phyloP scores from a whole-genome alignment of 2,113 vertebrate species.

The Oncorhynchus nerka region DNA sequence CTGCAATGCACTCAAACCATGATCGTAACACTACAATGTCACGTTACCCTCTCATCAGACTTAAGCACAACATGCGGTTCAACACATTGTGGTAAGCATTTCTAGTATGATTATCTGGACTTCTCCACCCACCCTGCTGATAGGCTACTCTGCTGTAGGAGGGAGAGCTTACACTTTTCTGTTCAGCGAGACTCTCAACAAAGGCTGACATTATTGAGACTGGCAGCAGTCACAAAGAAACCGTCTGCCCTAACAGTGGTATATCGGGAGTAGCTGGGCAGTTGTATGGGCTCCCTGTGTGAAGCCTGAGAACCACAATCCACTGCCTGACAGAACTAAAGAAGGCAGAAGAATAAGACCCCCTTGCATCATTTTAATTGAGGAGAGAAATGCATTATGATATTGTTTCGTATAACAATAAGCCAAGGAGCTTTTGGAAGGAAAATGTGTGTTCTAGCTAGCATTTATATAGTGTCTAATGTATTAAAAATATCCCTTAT shows the following conservation, averaged over 20 bases:
- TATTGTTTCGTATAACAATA: neutral
- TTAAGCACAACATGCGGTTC: too few relatives aligned
- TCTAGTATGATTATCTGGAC: neutral
- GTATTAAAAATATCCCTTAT: too few relatives aligned
- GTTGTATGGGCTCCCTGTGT: slow-evolving; percentile 8
- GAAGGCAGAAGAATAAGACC: neutral
- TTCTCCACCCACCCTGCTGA: neutral
- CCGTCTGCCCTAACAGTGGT: slow-evolving; percentile 28
- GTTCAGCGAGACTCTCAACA: slow-evolving; percentile 39
- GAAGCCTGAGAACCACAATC: neutral
- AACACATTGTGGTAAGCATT: too few relatives aligned
- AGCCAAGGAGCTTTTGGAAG: neutral
- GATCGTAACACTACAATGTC: too few relatives aligned
- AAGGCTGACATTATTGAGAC: slow-evolving; percentile 50
- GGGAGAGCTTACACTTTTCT: neutral
- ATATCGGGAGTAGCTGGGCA: slow-evolving; percentile 9
- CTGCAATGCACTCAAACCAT: too few relatives aligned
- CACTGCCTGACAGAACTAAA: neutral
- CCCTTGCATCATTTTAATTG: neutral
- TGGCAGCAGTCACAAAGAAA: slow-evolving; percentile 58
- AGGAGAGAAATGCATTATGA: neutral
- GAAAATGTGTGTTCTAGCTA: neutral
- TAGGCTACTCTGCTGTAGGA: neutral
- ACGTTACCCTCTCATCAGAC: too few relatives aligned
- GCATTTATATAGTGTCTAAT: too few relatives aligned